Evolutionary conservation across 2,797 vertebrate genomes (phyloP).

Genomic region (Scolopax bukidnonensis): DNA sequence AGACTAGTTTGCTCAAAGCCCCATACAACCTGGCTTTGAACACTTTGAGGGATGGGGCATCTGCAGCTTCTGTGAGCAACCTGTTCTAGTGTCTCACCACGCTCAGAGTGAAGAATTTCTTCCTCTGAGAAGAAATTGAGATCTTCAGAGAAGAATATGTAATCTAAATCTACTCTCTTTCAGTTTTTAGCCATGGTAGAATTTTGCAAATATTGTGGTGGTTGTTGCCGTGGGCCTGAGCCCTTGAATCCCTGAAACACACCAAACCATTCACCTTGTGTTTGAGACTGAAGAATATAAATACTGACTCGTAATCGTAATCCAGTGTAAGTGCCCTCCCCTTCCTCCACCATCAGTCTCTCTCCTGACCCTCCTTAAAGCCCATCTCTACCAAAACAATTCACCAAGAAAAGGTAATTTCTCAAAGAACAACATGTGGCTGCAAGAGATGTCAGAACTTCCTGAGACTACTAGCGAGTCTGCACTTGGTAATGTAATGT

Average conservation of each 20-base stretch:
- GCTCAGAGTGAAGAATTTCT: neutral
- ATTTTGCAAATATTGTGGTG: neutral
- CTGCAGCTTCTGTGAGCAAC: neutral
- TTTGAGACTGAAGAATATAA: neutral
- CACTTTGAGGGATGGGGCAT: neutral
- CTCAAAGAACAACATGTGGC: neutral
- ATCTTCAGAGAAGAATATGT: too few species aligned
- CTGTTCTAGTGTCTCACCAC: neutral
- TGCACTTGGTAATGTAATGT: neutral
- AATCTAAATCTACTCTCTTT: neutral
- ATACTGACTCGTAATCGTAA: neutral
- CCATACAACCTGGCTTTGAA: neutral
- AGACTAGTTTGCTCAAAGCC: neutral
- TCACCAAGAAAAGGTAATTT: neutral
- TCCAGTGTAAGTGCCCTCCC: too few species aligned
- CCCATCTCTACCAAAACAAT: too few species aligned
- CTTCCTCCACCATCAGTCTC: too few species aligned
- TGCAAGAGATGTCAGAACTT: neutral
- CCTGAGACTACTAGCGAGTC: neutral
- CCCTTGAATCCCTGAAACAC: neutral
- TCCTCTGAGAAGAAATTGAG: too few species aligned
- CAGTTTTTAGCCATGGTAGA: neutral
- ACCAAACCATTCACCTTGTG: accelerated
- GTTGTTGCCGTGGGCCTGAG: neutral
- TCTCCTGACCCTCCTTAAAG: neutral